A percentile compares a stretch with the other conserved stretches of the same genome.
These are phyloP conservation scores for Isurus oxyrinchus DNA, from an alignment of 2,113 vertebrate species.

Conservation along the genomic window DNA sequence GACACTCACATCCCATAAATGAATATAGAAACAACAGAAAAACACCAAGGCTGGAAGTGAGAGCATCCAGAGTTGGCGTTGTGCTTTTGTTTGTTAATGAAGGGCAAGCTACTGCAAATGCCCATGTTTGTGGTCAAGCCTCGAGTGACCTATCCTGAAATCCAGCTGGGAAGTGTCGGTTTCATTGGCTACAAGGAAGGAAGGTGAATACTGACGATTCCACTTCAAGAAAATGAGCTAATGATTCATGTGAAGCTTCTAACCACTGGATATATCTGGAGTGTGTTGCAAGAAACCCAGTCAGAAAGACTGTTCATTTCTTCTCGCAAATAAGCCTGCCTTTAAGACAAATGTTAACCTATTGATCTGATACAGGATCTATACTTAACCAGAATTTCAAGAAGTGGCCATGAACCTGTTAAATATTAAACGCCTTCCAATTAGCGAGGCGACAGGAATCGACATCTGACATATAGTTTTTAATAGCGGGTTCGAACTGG, in stretches of 20 bases:
- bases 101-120: not conserved
- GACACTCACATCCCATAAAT: not conserved
- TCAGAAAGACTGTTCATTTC: not conserved
- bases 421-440: not conserved
- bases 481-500: not conserved
- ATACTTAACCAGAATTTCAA: not conserved
- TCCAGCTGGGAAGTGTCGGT: not conserved
- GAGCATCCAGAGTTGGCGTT: not conserved
- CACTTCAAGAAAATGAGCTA: not conserved
- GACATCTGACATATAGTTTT: not conserved
- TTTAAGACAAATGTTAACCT: not conserved
- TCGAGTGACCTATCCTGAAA: not conserved
- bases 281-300: not conserved
- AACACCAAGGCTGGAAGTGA: not conserved
- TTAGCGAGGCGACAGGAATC: not conserved
- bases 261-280: not conserved
- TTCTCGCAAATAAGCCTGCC: not conserved
- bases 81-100: not conserved
- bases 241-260: not conserved
- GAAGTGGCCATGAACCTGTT: not conserved
- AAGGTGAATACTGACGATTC: not conserved
- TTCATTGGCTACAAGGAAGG: not conserved
- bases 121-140: not conserved
- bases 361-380: not conserved
- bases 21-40: not conserved